A percentile compares a stretch with the other conserved stretches of the same genome.
phyloP scores from a whole-genome alignment of 2,888 invertebrate species.

The Aethes cnicana region DNA sequence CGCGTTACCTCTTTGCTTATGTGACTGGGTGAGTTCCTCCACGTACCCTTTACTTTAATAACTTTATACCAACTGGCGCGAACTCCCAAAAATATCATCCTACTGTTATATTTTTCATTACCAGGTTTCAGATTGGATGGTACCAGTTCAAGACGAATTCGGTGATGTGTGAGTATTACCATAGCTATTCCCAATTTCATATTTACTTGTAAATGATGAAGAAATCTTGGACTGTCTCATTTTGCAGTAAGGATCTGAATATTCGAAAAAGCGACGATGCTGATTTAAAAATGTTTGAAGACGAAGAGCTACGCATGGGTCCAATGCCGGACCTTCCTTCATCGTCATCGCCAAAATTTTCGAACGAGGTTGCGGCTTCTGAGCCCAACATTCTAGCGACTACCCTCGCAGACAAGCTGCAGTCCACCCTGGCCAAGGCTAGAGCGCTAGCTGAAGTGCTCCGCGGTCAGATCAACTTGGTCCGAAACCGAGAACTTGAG shows the following conservation, averaged over 20 bases:
- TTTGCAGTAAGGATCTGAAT: conserved; percentile 36
- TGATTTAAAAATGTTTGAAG: conserved; percentile 37
- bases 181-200: not conserved
- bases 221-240: not conserved
- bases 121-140: conserved; percentile 65
- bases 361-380: conserved; percentile 1
- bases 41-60: too few relatives aligned
- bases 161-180: conserved; percentile 17
- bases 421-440: conserved; percentile 52
- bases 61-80: too few relatives aligned
- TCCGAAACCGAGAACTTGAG: conserved; percentile 46
- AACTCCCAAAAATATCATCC: too few relatives aligned
- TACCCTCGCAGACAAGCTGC: conserved; percentile 50
- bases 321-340: conserved; percentile 26
- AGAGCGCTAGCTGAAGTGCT: conserved; percentile 50
- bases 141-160: conserved; percentile 56
- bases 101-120: conserved; percentile 17
- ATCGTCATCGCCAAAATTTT: not conserved
- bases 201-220: not conserved
- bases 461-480: conserved; percentile 49
- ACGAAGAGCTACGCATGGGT: conserved; percentile 37
- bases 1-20: conserved; percentile 37
- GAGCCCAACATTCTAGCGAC: conserved; percentile 33
- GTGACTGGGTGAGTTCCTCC: conserved; percentile 46
- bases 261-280: conserved; percentile 34